A percentile compares a stretch with the other conserved stretches of the same genome.
Evolutionary conservation across 1,140 invertebrate genomes (phyloP).

Genomic region (Neodiprion pinetum): DNA sequence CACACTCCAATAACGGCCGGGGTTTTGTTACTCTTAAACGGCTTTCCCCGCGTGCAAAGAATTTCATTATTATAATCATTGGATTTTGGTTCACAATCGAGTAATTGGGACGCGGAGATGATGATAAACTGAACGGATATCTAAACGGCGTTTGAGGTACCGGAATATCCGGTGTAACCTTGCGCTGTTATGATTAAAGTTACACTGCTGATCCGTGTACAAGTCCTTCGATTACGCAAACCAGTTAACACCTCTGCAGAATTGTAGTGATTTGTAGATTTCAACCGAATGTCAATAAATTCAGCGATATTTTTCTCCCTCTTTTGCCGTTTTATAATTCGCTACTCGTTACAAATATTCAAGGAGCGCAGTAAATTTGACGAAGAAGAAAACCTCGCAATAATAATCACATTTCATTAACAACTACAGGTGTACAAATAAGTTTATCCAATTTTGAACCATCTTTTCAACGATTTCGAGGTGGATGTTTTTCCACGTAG

Average conservation of each 20-base stretch:
- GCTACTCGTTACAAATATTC: too few species aligned
- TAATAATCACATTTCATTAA: too few species aligned
- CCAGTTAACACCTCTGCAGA: not conserved
- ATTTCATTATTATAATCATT: not conserved
- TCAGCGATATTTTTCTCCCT: constrained; percentile 16
- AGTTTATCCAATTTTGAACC: too few species aligned
- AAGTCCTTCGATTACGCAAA: not conserved
- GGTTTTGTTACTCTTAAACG: not conserved
- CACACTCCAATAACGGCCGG: too few species aligned
- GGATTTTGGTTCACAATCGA: not conserved
- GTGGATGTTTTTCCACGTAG: too few species aligned
- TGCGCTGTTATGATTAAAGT: constrained; percentile 38
- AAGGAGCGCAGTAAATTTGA: too few species aligned
- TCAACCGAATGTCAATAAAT: constrained; percentile 5
- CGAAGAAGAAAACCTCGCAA: too few species aligned
- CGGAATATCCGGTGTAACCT: constrained; percentile 39
- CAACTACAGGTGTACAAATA: too few species aligned
- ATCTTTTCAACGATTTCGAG: too few species aligned
- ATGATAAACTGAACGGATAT: constrained; percentile 53
- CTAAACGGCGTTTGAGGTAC: constrained; percentile 44
- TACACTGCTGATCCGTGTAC: constrained; percentile 40
- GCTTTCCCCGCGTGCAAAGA: not conserved
- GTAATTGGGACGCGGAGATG: constrained; percentile 36
- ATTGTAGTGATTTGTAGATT: constrained; percentile 11
- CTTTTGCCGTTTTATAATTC: too few species aligned